A percentile compares a stretch with the other conserved stretches of the same genome.
Evolutionary conservation across 1,140 invertebrate species (phyloP).

Genomic region (Zaprionus vittiger): DNA sequence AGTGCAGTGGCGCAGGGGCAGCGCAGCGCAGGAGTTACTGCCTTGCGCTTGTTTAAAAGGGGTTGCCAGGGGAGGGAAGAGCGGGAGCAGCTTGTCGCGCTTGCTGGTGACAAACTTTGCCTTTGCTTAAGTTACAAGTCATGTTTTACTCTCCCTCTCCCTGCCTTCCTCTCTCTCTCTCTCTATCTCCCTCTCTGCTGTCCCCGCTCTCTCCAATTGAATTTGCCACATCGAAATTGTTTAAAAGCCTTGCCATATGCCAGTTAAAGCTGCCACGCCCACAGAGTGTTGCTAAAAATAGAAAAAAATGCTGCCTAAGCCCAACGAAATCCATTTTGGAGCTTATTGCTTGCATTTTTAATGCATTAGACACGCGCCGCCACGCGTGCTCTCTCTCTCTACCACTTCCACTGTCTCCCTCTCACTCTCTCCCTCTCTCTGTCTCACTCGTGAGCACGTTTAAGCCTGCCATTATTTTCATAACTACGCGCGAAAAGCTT

Average conservation of each 20-base stretch:
- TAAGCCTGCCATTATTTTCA: constrained; percentile 72
- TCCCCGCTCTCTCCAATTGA: constrained; percentile 45
- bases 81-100: constrained; percentile 18
- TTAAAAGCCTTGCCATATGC: constrained; percentile 41
- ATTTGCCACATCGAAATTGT: constrained; percentile 43
- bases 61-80: not conserved
- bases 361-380: constrained; percentile 44
- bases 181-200: constrained; percentile 37
- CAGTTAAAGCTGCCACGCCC: constrained; percentile 45
- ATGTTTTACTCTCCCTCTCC: constrained; percentile 55
- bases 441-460: constrained; percentile 17
- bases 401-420: not conserved
- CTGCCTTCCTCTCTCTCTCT: constrained; percentile 13
- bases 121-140: constrained; percentile 79
- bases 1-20: too few species aligned
- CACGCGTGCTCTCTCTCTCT: not conserved
- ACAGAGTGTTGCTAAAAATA: not conserved
- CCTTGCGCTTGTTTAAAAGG: not conserved
- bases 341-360: constrained; percentile 36
- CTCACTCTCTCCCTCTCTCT: not conserved
- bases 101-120: constrained; percentile 54
- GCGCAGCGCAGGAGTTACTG: not conserved
- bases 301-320: constrained; percentile 16
- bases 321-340: constrained; percentile 48
- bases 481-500: constrained; percentile 80